Evolutionary conservation across 2,888 invertebrate genomes (phyloP).

Genomic region (Agelastica alni): DNA sequence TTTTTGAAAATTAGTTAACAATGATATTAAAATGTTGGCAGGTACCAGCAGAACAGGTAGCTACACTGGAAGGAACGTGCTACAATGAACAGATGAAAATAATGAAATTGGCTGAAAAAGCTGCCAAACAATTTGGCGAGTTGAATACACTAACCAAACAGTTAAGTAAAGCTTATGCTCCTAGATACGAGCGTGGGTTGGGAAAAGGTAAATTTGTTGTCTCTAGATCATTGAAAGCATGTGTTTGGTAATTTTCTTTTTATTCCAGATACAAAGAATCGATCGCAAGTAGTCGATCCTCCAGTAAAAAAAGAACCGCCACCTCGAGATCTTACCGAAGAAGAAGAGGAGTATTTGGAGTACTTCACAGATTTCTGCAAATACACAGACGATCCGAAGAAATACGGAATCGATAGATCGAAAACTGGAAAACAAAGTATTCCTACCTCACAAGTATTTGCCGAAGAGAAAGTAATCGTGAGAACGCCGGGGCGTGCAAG

Average conservation of each 20-base stretch:
- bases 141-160: slow-evolving; percentile 58
- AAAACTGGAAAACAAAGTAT: not conserved
- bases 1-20: no score
- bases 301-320: slow-evolving; percentile 36
- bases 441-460: not conserved
- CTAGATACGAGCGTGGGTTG: slow-evolving; percentile 39
- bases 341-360: slow-evolving; percentile 47
- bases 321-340: slow-evolving; percentile 42
- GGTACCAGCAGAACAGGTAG: slow-evolving; percentile 61
- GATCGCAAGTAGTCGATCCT: slow-evolving; percentile 47
- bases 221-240: no score
- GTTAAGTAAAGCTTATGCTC: slow-evolving; percentile 57
- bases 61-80: slow-evolving; percentile 59
- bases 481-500: not conserved
- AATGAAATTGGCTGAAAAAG: slow-evolving; percentile 61
- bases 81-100: slow-evolving; percentile 59
- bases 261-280: slow-evolving; percentile 45
- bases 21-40: no score
- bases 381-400: slow-evolving; percentile 40
- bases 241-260: no score
- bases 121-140: slow-evolving; percentile 62
- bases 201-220: slow-evolving; percentile 39
- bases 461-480: not conserved
- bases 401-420: slow-evolving; percentile 42
- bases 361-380: slow-evolving; percentile 50